Evolutionary conservation across 2,888 invertebrate genomes (phyloP), one percentile per base, ranked within the genome.

Genomic region (Miltochrista miniata): DNA sequence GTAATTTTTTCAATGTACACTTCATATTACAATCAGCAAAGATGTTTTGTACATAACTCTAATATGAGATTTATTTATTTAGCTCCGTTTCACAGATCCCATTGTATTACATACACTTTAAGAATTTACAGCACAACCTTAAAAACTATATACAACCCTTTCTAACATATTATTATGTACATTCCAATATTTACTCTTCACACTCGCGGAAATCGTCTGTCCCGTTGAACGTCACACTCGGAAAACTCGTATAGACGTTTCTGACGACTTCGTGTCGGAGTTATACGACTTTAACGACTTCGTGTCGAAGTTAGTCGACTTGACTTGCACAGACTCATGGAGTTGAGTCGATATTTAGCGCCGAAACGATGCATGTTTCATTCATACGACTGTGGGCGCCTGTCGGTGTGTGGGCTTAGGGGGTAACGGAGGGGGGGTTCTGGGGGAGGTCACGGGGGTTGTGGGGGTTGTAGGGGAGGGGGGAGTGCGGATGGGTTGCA

Each of bases 341-440:
- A 11, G 42, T 42, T 47, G 43, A 51, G 51, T 30, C 34, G 14
- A 33, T 13, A 37, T 47, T 33, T 10, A 35, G n/a, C 39, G 43
- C 51, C 30, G 11, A 7, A 0, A 15, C 2, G 8, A 24, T 11
- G 30, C 14, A 1, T 18, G 18, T 12, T 11, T 0, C 0, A 44
- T 36, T 84, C 83, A 85, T 33, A 83, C 84, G 56, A 82, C 68
- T 2, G 87, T 81, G 58, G 87, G 85, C 4, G 82, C 69, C 18
- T 72, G 48, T 7, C 85, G 61, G 33, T 71, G 80, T 2, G 79
- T 12, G 7, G 87, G 87, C 43, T 86, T 87, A 41, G 88, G 89
- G 5, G 88, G 90, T 31, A 86, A 78, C 3, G 88, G 87, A 14
- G 87, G 88, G 5, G 89, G 87, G 0, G 81, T 71, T 63, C 85